These are phyloP conservation scores for Nothoprocta pentlandii DNA, from an alignment of 2,113 vertebrate genomes.

Conservation along the genomic window DNA sequence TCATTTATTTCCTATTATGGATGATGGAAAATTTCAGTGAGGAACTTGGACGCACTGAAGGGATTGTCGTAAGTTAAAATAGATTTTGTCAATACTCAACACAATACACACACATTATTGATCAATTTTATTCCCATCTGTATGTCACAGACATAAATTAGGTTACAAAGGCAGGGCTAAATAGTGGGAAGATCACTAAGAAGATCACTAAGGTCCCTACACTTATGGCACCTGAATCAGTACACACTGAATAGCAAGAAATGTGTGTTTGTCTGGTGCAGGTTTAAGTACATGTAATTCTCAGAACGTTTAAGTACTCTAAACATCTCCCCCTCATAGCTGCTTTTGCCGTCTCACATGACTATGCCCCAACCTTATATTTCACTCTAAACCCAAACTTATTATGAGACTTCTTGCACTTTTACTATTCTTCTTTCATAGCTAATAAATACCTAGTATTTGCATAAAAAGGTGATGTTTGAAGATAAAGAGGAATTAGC, in stretches of 20 bases:
- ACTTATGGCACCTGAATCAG: background rate
- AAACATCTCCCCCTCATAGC: background rate
- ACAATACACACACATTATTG: background rate
- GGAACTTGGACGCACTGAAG: background rate
- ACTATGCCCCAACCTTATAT: background rate
- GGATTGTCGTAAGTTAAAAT: background rate
- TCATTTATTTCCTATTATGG: background rate
- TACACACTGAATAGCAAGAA: background rate
- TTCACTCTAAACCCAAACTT: background rate
- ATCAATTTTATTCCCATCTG: background rate
- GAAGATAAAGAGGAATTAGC: background rate
- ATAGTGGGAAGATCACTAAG: background rate
- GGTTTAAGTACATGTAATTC: background rate
- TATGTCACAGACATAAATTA: background rate
- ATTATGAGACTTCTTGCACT: background rate
- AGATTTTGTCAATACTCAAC: background rate
- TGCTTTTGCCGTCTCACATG: background rate
- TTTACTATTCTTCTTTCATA: background rate
- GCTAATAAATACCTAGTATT: background rate
- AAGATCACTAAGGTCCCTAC: background rate
- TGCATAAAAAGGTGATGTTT: background rate
- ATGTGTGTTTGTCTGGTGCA: background rate
- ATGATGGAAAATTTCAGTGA: slow-evolving; percentile 3
- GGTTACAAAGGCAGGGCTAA: background rate
- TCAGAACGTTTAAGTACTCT: background rate